phyloP scores from a whole-genome alignment of 2,113 vertebrate genomes.

The Tetrax tetrax region DNA sequence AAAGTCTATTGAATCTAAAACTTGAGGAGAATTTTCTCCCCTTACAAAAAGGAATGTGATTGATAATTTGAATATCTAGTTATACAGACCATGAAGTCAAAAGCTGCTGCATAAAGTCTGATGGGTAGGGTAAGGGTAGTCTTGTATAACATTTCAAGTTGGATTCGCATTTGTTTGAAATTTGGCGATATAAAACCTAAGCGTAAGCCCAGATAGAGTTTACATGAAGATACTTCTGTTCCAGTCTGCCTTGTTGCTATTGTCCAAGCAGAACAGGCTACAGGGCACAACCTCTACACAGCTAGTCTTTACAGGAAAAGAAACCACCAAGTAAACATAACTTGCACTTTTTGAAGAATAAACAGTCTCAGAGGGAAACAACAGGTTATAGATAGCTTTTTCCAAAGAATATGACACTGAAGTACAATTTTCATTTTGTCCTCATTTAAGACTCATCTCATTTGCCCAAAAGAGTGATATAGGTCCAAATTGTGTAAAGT shows the following conservation, averaged over 20 bases:
- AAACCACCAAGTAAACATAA: background rate
- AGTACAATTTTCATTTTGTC: background rate
- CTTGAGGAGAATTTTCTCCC: background rate
- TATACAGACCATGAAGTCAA: background rate
- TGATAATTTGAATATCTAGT: background rate
- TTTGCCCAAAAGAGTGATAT: background rate
- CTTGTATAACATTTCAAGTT: background rate
- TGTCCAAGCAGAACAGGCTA: background rate
- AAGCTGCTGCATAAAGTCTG: background rate
- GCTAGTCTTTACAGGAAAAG: background rate
- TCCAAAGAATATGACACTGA: background rate
- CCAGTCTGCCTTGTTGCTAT: background rate
- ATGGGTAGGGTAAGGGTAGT: background rate
- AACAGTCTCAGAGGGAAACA: background rate
- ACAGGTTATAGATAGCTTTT: background rate
- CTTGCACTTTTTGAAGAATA: background rate
- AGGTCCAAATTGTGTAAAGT: background rate
- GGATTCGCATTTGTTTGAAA: background rate
- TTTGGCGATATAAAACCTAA: background rate
- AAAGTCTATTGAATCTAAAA: background rate
- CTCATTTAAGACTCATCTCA: fast-evolving
- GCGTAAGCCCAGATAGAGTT: background rate
- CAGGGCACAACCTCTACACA: fast-evolving
- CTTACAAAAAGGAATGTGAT: background rate
- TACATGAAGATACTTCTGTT: background rate